Evolutionary conservation across 1,140 invertebrate species (phyloP).

Genomic region (Pogonomyrmex barbatus): DNA sequence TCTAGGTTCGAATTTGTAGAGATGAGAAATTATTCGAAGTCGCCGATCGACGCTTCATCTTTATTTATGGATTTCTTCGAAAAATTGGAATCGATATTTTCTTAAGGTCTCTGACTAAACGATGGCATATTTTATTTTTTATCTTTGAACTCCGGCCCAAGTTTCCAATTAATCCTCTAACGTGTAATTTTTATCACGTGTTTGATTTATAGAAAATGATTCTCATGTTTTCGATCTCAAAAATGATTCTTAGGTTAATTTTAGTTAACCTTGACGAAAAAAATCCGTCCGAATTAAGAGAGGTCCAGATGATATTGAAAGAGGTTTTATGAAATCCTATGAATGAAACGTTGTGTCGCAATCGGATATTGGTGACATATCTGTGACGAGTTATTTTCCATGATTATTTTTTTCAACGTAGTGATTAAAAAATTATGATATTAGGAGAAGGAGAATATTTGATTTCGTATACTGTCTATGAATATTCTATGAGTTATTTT

Average conservation of each 20-base stretch:
- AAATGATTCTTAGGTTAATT: not conserved
- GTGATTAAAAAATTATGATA: constrained; percentile 28
- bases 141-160: not conserved
- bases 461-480: constrained; percentile 14
- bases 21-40: not conserved
- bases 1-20: not conserved
- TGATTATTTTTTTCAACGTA: constrained; percentile 38
- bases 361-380: constrained; percentile 1
- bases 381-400: constrained; percentile 51
- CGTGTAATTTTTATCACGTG: not conserved
- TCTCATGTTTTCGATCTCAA: not conserved
- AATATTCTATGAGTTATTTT: not conserved
- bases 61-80: not conserved
- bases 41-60: not conserved
- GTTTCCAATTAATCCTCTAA: not conserved
- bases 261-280: not conserved
- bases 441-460: not conserved
- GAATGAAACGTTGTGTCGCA: constrained; percentile 40
- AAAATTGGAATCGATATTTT: not conserved
- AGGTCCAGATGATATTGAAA: constrained; percentile 2
- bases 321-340: constrained; percentile 26
- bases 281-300: not conserved
- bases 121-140: not conserved
- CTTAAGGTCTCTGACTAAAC: not conserved
- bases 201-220: not conserved